Base-by-base conservation (phyloP, 2,888 invertebrate genomes). In the Acanthacorydalis orientalis region DNA sequence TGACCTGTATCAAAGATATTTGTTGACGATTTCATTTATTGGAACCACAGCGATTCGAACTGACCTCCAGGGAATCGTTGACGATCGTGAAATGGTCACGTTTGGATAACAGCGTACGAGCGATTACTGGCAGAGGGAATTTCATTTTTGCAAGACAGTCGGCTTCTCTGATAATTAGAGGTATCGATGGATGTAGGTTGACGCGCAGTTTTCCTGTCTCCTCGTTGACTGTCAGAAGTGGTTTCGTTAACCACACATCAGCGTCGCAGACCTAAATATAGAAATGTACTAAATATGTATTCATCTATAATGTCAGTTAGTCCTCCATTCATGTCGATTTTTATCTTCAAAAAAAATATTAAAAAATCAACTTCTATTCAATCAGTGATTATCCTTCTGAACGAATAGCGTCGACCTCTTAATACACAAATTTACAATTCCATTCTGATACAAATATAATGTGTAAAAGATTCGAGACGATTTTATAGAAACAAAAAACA, bases 141-240 rank as follows among this genome's bases (percentile, higher is more conserved):
- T 80, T 75, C 71, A 90, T 75, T 63, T 90, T 90, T 1, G 82
- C 76, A 61, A 91, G 74, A 59, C 88, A 81, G 60, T 89, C 89
- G 0, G 88, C 80, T 63, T 92, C 91, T 31, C 87, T 70, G 46
- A 90, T 82, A 35, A 90, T 68, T 31, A 88, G 65, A 4, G 78
- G 75, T 15, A 89, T 78, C 0, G 83, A 80, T 32, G 74, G 75
- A 61, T 88, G 87, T 34, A 89, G 63, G 59, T 89, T 89, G 0
- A 88, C 86, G 51, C 74, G 75, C 6, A 88, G 67, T 49, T 75
- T 75, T 32, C 82, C 81, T 6, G 70, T 65, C 23, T 77, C 77
- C 11, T 65, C 64, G 53, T 79, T 77, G 31, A 83, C 70, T 16
- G 68, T 67, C 16, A 84, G 62, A 8, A 84, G 57, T 9, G 76